Percentiles rank a stretch among this genome's conserved stretches.
These are phyloP conservation scores for Tapirus indicus DNA, from an alignment of 2,797 vertebrate species.

Conservation along the genomic window DNA sequence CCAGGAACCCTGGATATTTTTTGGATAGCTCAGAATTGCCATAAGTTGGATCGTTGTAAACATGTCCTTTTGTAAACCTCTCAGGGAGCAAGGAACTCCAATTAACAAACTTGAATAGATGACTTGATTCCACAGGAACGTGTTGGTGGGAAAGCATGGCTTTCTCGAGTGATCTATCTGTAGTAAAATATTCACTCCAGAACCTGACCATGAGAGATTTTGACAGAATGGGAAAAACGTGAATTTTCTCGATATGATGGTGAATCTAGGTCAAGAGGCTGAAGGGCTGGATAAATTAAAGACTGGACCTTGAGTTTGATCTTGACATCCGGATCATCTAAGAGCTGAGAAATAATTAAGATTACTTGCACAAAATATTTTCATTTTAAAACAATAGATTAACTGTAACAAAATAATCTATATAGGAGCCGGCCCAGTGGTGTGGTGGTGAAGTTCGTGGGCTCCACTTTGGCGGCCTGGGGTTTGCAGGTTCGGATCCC, in stretches of 20 bases:
- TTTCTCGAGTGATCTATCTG: constrained; percentile 88
- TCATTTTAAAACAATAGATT: not conserved
- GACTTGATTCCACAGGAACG: constrained; percentile 85
- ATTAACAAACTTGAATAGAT: constrained; percentile 91
- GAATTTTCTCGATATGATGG: constrained; percentile 93
- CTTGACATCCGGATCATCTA: constrained; percentile 89
- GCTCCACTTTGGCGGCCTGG: too few species aligned
- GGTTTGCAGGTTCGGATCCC: too few species aligned
- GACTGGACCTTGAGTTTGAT: constrained; percentile 91
- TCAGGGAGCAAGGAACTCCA: constrained; percentile 93
- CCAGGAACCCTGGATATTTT: constrained; percentile 80
- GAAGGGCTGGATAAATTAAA: constrained; percentile 93
- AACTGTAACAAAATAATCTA: not conserved
- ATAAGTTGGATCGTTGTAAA: constrained; percentile 84
- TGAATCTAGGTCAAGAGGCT: constrained; percentile 92
- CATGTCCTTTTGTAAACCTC: constrained; percentile 81
- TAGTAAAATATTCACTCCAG: constrained; percentile 93
- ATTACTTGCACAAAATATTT: not conserved
- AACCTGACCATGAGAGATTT: constrained; percentile 90
- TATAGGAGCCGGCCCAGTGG: too few species aligned
- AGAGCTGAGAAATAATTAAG: constrained; percentile 86
- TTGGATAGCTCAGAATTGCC: not conserved
- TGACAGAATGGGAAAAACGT: constrained; percentile 90
- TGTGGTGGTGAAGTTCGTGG: too few species aligned
- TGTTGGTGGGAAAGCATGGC: constrained; percentile 92